phyloP scores from a whole-genome alignment of 64 coral and sea anemone genomes.

The Trachythela sp. region DNA sequence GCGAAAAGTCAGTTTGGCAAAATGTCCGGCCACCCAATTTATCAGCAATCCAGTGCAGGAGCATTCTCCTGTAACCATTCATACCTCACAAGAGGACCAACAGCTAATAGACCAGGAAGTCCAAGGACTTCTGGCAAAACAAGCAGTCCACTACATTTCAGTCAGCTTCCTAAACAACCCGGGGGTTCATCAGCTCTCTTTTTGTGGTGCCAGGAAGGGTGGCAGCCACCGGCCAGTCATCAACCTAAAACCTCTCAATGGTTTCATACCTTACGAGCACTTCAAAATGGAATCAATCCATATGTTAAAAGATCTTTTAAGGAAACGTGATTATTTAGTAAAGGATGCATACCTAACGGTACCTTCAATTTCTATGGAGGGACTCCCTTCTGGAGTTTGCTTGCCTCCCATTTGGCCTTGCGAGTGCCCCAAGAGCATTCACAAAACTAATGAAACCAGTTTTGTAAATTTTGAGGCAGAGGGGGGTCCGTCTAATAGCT shows the following conservation, averaged over 20 bases:
- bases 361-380: conserved; percentile 24
- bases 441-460: conserved; percentile 1
- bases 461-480: neutral
- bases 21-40: no score
- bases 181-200: neutral
- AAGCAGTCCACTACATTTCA: neutral
- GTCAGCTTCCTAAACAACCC: neutral
- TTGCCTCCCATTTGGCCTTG: conserved; percentile 1
- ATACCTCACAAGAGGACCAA: neutral
- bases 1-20: no score
- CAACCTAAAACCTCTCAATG: neutral
- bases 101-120: neutral
- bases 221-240: neutral
- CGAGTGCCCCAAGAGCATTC: neutral
- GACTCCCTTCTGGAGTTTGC: neutral
- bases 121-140: neutral
- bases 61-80: neutral
- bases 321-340: neutral
- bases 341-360: neutral
- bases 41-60: neutral
- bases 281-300: conserved; percentile 15
- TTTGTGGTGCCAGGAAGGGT: neutral
- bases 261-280: neutral
- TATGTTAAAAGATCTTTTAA: conserved; percentile 10
- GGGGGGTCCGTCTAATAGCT: neutral